A percentile compares a stretch with the other conserved stretches of the same genome.
Evolutionary conservation across 2,113 vertebrate species (phyloP).

Genomic region (Hemiprocne comata): DNA sequence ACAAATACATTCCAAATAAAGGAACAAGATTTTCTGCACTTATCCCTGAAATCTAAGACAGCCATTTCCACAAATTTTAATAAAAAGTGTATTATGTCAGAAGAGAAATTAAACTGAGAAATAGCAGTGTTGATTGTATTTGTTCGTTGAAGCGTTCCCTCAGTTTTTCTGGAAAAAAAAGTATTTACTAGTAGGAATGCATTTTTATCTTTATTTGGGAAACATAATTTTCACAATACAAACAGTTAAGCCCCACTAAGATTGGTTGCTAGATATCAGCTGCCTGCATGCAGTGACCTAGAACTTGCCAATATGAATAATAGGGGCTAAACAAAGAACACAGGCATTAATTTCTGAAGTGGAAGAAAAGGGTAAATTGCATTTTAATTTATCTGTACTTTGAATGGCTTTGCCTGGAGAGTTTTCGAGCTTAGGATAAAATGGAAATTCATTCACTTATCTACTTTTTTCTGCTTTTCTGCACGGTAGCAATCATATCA

Average conservation of each 20-base stretch:
- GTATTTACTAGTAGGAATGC: neutral
- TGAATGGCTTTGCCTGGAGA: constrained; percentile 40
- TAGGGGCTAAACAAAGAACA: constrained; percentile 35
- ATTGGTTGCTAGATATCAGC: constrained; percentile 16
- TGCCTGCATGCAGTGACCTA: constrained; percentile 21
- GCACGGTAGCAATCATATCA: neutral
- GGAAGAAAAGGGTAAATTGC: constrained; percentile 47
- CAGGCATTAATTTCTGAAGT: constrained; percentile 24
- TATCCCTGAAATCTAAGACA: neutral
- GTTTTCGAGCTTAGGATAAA: constrained; percentile 41
- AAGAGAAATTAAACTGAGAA: neutral
- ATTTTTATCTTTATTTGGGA: constrained; percentile 2
- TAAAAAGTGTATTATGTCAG: neutral
- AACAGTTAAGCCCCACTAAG: constrained; percentile 15
- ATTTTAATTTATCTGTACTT: constrained; percentile 50
- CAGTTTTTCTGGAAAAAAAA: neutral
- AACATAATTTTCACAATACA: neutral
- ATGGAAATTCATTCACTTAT: constrained; percentile 36
- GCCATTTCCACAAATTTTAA: neutral
- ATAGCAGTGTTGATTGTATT: neutral
- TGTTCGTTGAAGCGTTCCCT: neutral
- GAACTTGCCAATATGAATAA: constrained; percentile 20
- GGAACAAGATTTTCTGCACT: neutral
- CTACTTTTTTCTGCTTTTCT: neutral
- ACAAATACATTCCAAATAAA: neutral